Conservation (phyloP, 2,888 invertebrate species). For the Agrenia bidenticulata region DNA sequence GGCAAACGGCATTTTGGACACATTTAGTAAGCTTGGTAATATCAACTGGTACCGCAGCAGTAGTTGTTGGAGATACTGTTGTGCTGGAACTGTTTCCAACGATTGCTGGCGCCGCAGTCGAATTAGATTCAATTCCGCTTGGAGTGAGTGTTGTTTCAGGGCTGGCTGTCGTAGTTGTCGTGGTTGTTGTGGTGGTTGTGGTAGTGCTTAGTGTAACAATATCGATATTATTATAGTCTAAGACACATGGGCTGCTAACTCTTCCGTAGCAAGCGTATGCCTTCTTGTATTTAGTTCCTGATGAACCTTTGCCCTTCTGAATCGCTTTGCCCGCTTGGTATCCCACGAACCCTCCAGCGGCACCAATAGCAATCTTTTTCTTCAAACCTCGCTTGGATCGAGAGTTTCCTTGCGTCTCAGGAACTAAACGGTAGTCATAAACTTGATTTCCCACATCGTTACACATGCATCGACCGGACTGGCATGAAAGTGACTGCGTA, state of each 20-base stretch:
- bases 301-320: not conserved
- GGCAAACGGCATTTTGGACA: slow-evolving; percentile 18
- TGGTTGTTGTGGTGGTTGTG: not conserved
- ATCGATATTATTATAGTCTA: slow-evolving; percentile 19
- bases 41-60: slow-evolving; percentile 1
- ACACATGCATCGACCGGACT: slow-evolving; percentile 22
- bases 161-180: not conserved
- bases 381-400: slow-evolving; percentile 16
- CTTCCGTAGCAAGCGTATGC: slow-evolving; percentile 23
- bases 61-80: slow-evolving; percentile 5
- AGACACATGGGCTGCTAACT: slow-evolving; percentile 20
- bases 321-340: slow-evolving; percentile 2
- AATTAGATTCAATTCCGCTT: not conserved
- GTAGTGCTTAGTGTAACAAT: slow-evolving; percentile 7
- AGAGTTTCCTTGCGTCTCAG: slow-evolving; percentile 1
- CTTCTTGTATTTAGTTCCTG: slow-evolving; percentile 11
- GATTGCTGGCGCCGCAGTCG: not conserved
- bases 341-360: not conserved
- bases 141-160: not conserved
- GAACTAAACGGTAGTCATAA: slow-evolving; percentile 12
- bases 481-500: slow-evolving; percentile 16
- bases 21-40: slow-evolving; percentile 20
- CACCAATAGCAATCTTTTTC: slow-evolving; percentile 14
- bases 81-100: not conserved
- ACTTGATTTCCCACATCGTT: slow-evolving; percentile 24